Percentiles rank a stretch among this genome's conserved stretches.
Conservation (phyloP, 2,888 invertebrate genomes). For the Caenorhabditis afra region DNA sequence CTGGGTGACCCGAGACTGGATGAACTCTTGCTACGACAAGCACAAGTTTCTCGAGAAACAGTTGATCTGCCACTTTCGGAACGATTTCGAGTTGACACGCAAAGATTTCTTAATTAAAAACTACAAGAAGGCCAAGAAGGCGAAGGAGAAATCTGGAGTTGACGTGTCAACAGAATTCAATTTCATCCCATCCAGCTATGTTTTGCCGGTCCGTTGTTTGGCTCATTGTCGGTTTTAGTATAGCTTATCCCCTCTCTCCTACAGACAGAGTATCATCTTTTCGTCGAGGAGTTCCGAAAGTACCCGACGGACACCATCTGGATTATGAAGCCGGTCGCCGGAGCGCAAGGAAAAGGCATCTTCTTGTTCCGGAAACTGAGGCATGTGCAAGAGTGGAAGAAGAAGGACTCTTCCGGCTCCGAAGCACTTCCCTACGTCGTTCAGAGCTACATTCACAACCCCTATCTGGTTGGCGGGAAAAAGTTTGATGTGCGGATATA, state of each 20-base stretch:
- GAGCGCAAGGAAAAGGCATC: slow-evolving; percentile 85
- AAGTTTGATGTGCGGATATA: slow-evolving; percentile 85
- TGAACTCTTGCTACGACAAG: slow-evolving; percentile 82
- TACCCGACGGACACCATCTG: slow-evolving; percentile 83
- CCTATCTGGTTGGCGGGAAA: slow-evolving; percentile 84
- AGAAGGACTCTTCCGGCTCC: slow-evolving; percentile 73
- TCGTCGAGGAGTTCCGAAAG: slow-evolving; percentile 84
- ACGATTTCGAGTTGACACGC: slow-evolving; percentile 84
- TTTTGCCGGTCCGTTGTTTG: slow-evolving; percentile 83
- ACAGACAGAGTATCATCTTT: slow-evolving; percentile 84
- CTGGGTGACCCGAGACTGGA: slow-evolving; percentile 84
- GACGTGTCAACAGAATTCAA: slow-evolving; percentile 78
- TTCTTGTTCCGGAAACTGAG: slow-evolving; percentile 84
- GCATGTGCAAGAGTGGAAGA: slow-evolving; percentile 83
- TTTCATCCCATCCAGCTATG: slow-evolving; percentile 84
- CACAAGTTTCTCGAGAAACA: slow-evolving; percentile 83
- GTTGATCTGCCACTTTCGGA: slow-evolving; percentile 84
- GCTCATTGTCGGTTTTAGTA: not conserved
- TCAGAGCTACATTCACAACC: slow-evolving; percentile 84
- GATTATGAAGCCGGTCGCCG: slow-evolving; percentile 85
- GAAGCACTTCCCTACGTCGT: slow-evolving; percentile 82
- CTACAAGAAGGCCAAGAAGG: slow-evolving; percentile 74
- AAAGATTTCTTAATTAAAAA: slow-evolving; percentile 82
- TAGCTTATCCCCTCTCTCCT: not conserved
- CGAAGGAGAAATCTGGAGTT: slow-evolving; percentile 63